Evolutionary conservation across 2,888 invertebrate species (phyloP), one percentile per base, ranked within the genome.

Genomic region (Oxyteleia sp.): DNA sequence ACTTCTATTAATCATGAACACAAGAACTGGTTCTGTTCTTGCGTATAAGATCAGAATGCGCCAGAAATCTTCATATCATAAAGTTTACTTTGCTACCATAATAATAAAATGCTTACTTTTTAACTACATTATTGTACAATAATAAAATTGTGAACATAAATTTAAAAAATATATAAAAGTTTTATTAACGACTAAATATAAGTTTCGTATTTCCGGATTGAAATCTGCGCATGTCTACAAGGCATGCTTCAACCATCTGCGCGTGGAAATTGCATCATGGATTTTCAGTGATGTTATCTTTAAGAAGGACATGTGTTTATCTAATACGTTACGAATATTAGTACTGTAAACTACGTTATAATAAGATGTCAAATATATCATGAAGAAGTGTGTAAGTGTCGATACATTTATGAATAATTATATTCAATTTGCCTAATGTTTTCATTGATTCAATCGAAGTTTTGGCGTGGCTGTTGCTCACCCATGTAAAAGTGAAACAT

Each of bases 241-340:
- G 16, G 26, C 35, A 35, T 55, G 78, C 59, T 53, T 76, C 68
- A 16, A 69, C 61, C 53, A 69, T 63, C 61, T 78, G 68, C 69
- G 78, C 78, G 69, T 49, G 55, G 45, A 69, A 69, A 55, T 61
- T 11, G 53, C n/a, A 69, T 69, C 78, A 78, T 78, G 78, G 69
- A 71, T 79, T 79, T 79, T 69, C 71, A 69, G 63, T 55, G 55
- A 79, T 79, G 78, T 64, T 79, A 71, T 63, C 63, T 71, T 71
- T 53, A 16, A 64, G 63, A 74, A 78, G 78, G 78, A 78, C 47
- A 78, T 69, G 78, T 78, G 69, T 78, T 69, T 69, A 26, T 45
- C 35, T 53, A 68, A 53, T 38, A 26, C 35, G 18, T 68, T 61
- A 20, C 18, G 45, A 4, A 53, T 35, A 38, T 61, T 45, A 61